Evolutionary conservation across 2,797 vertebrate species (phyloP), one percentile per base, ranked within the genome.

Genomic region (Meriones psammophilus): DNA sequence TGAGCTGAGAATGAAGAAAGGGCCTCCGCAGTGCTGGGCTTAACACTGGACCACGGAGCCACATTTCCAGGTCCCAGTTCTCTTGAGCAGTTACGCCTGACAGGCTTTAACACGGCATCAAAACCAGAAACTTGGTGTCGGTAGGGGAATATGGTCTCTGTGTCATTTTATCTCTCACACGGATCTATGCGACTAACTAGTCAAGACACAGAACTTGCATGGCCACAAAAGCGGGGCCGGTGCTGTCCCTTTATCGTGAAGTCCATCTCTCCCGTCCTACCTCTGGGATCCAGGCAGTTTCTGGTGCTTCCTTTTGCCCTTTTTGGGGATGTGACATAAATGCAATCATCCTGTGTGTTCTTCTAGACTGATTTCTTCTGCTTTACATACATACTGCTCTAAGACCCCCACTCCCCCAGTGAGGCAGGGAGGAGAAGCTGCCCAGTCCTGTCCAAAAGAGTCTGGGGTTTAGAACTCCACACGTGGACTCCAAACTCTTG

Each of bases 381-480:
- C 56, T 83, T 9, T 68, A 10, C 12, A 13, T 56, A 56, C 15
- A 17, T 33, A 24, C 88, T 64, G n/a, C 17, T 91, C 30, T 74
- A 76, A 89, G 68, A 78, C 0, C 4, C 33, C 3, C 54, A 13
- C 54, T 1, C 54, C 56, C 56, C 56, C 14, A 68, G 54, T 22
- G 26, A 58, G 18, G 13, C 78, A 28, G 56, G 74, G 46, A 89
- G 15, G 73, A 62, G 24, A 80, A 83, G 46, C 36, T 76, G 50
- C 5, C 42, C 42, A 46, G 10, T 84, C 12, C 26, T 36, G 0
- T 62, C 68, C 26, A 8, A 56, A 42, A 56, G 54, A 88, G 22
- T 84, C 71, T n/a, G 33, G 17, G 69, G 92, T 94, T 91, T 42
- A 73, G 88, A 79, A 54, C 85, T 78, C 88, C 46, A 87, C 33